Conservation (phyloP, 2,888 invertebrate genomes). For the Drosophila acutilabella region DNA sequence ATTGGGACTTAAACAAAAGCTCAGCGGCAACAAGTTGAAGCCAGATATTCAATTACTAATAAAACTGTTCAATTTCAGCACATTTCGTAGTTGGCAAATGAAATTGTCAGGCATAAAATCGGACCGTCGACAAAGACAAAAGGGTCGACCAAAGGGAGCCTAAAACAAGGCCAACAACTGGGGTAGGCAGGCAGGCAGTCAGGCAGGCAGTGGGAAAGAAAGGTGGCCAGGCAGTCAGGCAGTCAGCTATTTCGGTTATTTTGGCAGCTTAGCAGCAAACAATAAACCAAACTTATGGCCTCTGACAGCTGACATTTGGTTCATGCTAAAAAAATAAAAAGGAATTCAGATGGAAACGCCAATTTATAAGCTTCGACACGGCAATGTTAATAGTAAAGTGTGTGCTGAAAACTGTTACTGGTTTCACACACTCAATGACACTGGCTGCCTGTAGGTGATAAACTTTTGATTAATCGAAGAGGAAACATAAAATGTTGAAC, state of each 20-base stretch:
- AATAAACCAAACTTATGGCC: constrained; percentile 71
- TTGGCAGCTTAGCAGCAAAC: constrained; percentile 62
- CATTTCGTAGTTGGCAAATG: constrained; percentile 57
- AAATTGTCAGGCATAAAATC: constrained; percentile 63
- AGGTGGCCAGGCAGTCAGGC: not conserved
- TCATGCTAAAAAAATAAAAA: constrained; percentile 20
- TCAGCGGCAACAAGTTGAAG: constrained; percentile 48
- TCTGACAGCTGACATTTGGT: constrained; percentile 72
- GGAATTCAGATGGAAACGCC: constrained; percentile 55
- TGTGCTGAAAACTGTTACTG: constrained; percentile 16
- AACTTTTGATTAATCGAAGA: constrained; percentile 10
- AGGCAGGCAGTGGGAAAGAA: constrained; percentile 1
- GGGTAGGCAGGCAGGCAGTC: not conserved
- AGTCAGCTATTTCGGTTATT: constrained; percentile 49
- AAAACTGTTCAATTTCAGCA: constrained; percentile 63
- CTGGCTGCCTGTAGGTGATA: constrained; percentile 9
- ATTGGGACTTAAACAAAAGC: constrained; percentile 6
- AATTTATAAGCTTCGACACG: constrained; percentile 58
- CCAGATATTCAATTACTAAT: constrained; percentile 40
- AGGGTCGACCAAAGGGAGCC: constrained; percentile 26
- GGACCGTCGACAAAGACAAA: constrained; percentile 50
- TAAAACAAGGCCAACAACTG: not conserved
- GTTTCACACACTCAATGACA: constrained; percentile 1
- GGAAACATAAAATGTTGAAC: not conserved
- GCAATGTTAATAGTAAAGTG: constrained; percentile 39